Base-by-base conservation (phyloP, 2,113 vertebrate genomes). In the Salvator merianae region DNA sequence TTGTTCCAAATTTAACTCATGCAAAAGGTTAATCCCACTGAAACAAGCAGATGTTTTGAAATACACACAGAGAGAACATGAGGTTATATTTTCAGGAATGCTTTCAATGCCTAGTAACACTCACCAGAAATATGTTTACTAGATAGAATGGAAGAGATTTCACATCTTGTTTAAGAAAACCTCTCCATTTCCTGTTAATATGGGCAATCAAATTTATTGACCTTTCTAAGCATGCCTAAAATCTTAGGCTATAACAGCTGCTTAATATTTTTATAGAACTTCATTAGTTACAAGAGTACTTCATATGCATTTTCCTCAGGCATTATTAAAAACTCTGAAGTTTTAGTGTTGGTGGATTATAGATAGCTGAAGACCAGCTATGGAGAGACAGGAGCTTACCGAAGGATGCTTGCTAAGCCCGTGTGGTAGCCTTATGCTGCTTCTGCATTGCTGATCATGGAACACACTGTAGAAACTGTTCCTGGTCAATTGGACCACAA, bases 121-220 rank as follows among this genome's bases (percentile, higher is more conserved):
- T 82, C 84, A 66, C n/a, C 30, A 85, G 87, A 88, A 88, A 86
- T 78, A 90, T 87, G 88, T 85, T 82, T 77, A 87, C 84, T 86
- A 88, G 77, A 92, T 85, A 88, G 77, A 93, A 79, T 77, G 80
- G 86, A 86, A 47, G 55, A 81, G 88, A 91, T 87, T 93, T 81
- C 86, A 89, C 83, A 90, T 87, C 88, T 93, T 92, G 84, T 91
- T 90, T 89, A 89, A 83, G 87, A 90, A 87, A 92, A 92, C 82
- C 81, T 86, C 62, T 62, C 86, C 84, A 86, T 93, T 87, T 85
- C 91, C 79, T 85, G 90, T 88, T 89, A 94, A 92, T 91, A 79
- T 90, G 9, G 82, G 40, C 59, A 77, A 89, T 91, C 34, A 65
- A 92, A 84, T 70, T 0, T 6, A 91, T 65, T 87, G 80, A 83